Evolutionary conservation across 2,113 vertebrate genomes (phyloP).

Genomic region (Semicossyphus pulcher): DNA sequence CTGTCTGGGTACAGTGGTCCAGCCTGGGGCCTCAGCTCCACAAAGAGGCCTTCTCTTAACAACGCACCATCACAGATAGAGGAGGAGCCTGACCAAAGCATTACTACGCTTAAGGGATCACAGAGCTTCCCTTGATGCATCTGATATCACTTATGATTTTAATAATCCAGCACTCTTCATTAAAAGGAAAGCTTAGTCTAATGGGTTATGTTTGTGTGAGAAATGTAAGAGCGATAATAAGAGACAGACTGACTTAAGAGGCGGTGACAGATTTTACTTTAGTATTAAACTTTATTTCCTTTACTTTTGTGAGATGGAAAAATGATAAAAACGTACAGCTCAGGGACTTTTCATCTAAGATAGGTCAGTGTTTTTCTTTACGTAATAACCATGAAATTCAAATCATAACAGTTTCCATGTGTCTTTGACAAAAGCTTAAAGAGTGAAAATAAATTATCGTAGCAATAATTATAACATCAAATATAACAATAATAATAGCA

Average conservation of each 20-base stretch:
- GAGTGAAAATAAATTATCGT: conserved; percentile 89
- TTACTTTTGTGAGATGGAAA: conserved; percentile 85
- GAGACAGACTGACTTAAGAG: conserved; percentile 41
- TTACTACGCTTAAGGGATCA: conserved; percentile 75
- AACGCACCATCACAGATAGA: conserved; percentile 70
- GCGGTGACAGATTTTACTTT: conserved; percentile 53
- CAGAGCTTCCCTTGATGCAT: conserved; percentile 73
- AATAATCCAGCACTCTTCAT: conserved; percentile 67
- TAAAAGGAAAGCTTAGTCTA: conserved; percentile 32
- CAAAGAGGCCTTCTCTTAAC: conserved; percentile 82
- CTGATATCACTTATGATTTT: conserved; percentile 77
- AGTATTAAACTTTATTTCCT: conserved; percentile 87
- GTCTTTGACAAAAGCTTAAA: conserved; percentile 83
- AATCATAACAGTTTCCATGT: conserved; percentile 82
- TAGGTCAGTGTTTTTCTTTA: conserved; percentile 83
- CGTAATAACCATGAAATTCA: conserved; percentile 82
- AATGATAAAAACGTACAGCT: conserved; percentile 86
- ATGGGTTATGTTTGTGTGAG: conserved; percentile 6
- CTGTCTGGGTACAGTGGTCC: conserved; percentile 76
- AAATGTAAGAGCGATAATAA: background rate
- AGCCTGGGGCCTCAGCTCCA: conserved; percentile 74
- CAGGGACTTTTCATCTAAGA: conserved; percentile 81
- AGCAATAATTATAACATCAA: conserved; percentile 87
- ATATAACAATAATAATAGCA: conserved; percentile 86
- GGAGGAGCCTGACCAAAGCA: conserved; percentile 79